Percentiles rank a stretch among this genome's conserved stretches.
phyloP scores from a whole-genome alignment of 2,113 vertebrate genomes.

The Beaufortia kweichowensis region DNA sequence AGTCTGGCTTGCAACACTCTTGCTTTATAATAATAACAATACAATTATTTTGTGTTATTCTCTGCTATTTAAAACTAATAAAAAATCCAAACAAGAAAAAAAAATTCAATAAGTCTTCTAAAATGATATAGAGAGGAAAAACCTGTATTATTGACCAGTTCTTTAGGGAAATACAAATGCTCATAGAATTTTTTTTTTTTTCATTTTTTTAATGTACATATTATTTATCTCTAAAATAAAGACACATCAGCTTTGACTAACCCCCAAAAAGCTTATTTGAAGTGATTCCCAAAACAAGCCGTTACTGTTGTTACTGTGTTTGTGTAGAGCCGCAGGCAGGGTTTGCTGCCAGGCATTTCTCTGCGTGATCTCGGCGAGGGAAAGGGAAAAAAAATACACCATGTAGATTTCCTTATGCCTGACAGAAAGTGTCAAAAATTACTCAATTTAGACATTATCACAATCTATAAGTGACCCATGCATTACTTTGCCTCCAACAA shows the following conservation, averaged over 20 bases:
- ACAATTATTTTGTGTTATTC: neutral
- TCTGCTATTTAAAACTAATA: neutral
- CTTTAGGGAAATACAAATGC: neutral
- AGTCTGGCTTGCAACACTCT: neutral
- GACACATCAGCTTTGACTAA: neutral
- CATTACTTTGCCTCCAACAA: neutral
- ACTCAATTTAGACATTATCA: constrained; percentile 28
- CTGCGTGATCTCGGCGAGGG: constrained; percentile 29
- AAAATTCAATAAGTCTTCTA: neutral
- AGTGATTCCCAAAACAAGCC: neutral
- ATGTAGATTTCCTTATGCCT: constrained; percentile 40
- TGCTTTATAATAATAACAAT: neutral
- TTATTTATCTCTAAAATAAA: too few relatives aligned
- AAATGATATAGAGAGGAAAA: neutral
- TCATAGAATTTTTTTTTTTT: neutral
- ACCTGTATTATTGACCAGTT: neutral
- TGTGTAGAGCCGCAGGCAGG: neutral
- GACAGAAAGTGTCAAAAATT: constrained; percentile 36
- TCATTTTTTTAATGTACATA: too few relatives aligned
- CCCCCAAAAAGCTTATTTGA: neutral
- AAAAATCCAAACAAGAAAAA: neutral
- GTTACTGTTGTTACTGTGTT: constrained; percentile 8
- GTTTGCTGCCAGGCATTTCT: constrained; percentile 27
- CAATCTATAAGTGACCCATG: neutral
- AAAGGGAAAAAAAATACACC: constrained; percentile 38